phyloP scores from a whole-genome alignment of 1,140 invertebrate genomes.

The Megalonaias nervosa region DNA sequence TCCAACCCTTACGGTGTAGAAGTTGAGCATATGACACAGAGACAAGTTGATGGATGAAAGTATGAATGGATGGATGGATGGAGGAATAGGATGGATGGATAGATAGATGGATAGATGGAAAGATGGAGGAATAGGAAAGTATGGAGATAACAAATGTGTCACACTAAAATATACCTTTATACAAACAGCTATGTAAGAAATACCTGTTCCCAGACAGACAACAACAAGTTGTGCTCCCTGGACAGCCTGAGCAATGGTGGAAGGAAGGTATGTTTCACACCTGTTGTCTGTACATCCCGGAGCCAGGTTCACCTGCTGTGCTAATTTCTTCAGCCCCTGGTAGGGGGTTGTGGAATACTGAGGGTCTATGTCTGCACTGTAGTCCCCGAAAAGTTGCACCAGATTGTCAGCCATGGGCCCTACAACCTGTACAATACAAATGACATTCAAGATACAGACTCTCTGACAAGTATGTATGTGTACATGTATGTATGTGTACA shows the following conservation, averaged over 20 bases:
- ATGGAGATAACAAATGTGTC: too few species aligned
- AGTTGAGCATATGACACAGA: too few species aligned
- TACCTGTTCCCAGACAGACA: slow-evolving; percentile 61
- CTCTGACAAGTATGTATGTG: too few species aligned
- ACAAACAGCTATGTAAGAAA: neutral
- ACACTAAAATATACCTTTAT: too few species aligned
- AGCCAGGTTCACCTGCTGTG: slow-evolving; percentile 19
- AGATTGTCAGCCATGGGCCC: slow-evolving; percentile 61
- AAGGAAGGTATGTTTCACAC: slow-evolving; percentile 43
- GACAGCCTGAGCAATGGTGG: slow-evolving; percentile 32
- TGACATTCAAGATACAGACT: too few species aligned
- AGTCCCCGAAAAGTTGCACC: slow-evolving; percentile 54
- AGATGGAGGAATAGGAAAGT: too few species aligned
- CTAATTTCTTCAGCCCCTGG: slow-evolving; percentile 30
- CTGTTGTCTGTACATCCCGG: slow-evolving; percentile 44
- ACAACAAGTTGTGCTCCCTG: slow-evolving; percentile 41
- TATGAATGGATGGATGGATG: too few species aligned
- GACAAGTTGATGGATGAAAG: too few species aligned
- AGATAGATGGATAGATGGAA: too few species aligned
- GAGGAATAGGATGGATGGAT: too few species aligned
- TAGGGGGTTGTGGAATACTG: slow-evolving; percentile 46
- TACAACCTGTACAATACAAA: slow-evolving; percentile 36
- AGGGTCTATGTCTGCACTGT: slow-evolving; percentile 45
- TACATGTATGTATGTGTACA: too few species aligned
- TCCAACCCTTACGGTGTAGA: too few species aligned